Evolutionary conservation across 2,113 vertebrate species (phyloP).

Genomic region (Saimiri boliviensis): DNA sequence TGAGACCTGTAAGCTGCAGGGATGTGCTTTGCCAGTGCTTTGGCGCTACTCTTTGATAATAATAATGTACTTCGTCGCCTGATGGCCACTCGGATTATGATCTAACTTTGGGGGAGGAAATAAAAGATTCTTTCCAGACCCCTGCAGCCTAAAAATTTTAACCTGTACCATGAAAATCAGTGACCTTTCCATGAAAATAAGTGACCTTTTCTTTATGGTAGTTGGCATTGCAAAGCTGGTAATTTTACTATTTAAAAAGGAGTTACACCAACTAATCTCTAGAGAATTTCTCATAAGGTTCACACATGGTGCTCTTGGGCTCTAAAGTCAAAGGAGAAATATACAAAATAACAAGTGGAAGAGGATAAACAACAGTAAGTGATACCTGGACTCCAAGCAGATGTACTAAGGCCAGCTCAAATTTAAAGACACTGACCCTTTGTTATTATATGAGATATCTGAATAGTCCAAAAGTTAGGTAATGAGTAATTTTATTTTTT

Average conservation of each 20-base stretch:
- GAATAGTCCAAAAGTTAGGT: neutral
- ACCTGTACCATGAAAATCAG: neutral
- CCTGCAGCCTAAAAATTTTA: conserved; percentile 2
- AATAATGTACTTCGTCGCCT: neutral
- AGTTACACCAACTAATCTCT: neutral
- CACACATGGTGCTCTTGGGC: neutral
- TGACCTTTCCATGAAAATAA: neutral
- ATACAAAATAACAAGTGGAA: neutral
- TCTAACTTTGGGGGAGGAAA: conserved; percentile 23
- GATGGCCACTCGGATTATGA: neutral
- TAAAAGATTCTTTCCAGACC: neutral
- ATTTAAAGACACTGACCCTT: neutral
- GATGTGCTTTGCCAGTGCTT: conserved; percentile 22
- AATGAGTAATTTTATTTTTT: neutral
- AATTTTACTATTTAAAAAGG: neutral
- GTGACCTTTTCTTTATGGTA: neutral
- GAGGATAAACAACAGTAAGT: neutral
- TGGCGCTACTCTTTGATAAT: neutral
- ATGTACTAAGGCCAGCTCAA: neutral
- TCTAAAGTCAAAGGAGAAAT: neutral
- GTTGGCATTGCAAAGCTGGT: neutral
- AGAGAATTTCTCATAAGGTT: neutral
- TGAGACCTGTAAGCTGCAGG: neutral
- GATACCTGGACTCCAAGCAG: neutral
- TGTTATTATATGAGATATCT: neutral